These are phyloP conservation scores for Ophioderma brevispina DNA, from an alignment of 35 echinoderm and acorn worm species.

Conservation along the genomic window DNA sequence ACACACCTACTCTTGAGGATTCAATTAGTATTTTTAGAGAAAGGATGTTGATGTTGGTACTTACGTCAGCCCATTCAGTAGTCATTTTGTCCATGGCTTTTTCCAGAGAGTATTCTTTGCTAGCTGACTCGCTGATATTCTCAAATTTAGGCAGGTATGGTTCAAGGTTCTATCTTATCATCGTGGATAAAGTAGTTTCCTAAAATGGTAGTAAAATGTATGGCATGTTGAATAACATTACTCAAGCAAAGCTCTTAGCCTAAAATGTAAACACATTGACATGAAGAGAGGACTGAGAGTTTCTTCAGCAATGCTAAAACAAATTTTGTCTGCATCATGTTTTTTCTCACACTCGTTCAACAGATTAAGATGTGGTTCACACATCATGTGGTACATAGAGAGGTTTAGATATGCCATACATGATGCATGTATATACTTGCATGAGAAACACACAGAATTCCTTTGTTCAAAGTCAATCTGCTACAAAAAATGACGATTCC, in stretches of 20 bases:
- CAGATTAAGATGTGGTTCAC: no score
- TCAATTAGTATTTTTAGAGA: background rate
- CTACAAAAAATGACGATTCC: no score
- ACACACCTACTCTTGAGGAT: background rate
- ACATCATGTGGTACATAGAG: no score
- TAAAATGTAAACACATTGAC: background rate
- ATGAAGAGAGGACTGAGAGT: background rate
- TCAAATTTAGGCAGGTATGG: slow-evolving; percentile 92
- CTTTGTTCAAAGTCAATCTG: no score
- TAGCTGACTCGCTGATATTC: slow-evolving; percentile 92
- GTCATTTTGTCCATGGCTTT: slow-evolving; percentile 99
- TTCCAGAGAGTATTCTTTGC: slow-evolving; percentile 97
- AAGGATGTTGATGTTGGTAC: slow-evolving; percentile 14
- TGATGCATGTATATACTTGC: no score
- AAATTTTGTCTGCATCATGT: no score
- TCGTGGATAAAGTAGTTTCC: slow-evolving; percentile 95
- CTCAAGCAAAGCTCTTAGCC: no score
- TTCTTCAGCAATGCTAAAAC: no score
- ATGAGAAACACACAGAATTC: no score
- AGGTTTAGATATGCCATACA: no score
- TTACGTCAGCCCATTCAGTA: slow-evolving; percentile 84
- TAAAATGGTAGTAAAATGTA: slow-evolving; percentile 25
- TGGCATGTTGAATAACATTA: no score
- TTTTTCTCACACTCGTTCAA: no score
- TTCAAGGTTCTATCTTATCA: slow-evolving; percentile 97